Conservation (phyloP, 2,888 invertebrate genomes). For the Halictus ligatus region DNA sequence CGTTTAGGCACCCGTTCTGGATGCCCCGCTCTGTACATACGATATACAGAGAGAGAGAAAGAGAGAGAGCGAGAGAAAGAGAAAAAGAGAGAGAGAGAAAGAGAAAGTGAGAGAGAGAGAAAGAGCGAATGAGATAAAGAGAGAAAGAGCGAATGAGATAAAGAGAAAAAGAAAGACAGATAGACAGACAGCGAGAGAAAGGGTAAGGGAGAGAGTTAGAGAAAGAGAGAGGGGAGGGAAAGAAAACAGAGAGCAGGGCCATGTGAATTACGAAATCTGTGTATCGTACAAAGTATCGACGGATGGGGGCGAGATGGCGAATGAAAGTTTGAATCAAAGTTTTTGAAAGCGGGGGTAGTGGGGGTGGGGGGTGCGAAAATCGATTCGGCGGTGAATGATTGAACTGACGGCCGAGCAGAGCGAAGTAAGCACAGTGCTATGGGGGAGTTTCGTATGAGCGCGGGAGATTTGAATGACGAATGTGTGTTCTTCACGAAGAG, state of each 20-base stretch:
- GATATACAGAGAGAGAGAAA: constrained; percentile 17
- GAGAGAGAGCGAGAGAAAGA: constrained; percentile 32
- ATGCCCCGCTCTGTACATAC: constrained; percentile 2
- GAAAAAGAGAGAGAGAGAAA: constrained; percentile 17
- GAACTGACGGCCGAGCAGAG: constrained; percentile 9
- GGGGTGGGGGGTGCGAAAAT: neutral
- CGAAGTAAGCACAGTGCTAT: constrained; percentile 21
- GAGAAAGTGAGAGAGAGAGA: constrained; percentile 38
- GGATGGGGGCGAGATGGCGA: neutral
- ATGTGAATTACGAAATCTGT: constrained; percentile 41
- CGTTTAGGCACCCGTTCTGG: neutral
- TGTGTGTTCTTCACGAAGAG: constrained; percentile 24
- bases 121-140: constrained; percentile 30
- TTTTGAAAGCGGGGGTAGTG: constrained; percentile 7
- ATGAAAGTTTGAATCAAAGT: constrained; percentile 25
- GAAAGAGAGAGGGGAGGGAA: constrained; percentile 39
- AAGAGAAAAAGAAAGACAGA: constrained; percentile 22
- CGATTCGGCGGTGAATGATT: constrained; percentile 10
- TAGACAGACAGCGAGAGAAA: constrained; percentile 41
- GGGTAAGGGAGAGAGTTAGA: constrained; percentile 1
- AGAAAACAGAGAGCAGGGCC: constrained; percentile 46
- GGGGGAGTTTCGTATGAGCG: neutral
- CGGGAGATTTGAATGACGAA: constrained; percentile 23
- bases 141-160: constrained; percentile 5
- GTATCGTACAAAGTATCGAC: constrained; percentile 38